Evolutionary conservation across 1,140 invertebrate species (phyloP), one percentile per base, ranked within the genome.

Genomic region (Muscidifurax raptorellus): DNA sequence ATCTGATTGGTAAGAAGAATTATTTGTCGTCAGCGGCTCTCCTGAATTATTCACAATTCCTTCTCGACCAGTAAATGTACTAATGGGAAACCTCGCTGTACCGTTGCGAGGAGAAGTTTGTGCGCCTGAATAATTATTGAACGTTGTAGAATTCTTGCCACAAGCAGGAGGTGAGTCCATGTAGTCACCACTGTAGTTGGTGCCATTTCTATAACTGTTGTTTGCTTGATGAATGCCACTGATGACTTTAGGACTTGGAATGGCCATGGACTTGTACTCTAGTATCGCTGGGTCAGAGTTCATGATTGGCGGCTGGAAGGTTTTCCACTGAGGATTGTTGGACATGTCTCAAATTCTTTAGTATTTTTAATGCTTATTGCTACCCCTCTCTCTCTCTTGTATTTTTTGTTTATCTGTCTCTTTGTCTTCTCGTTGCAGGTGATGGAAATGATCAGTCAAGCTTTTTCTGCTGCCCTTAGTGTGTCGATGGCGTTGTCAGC

Each of bases 241-340:
- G 72, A 90, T 90, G 80, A 89, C 89, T 86, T 92, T 93, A 77
- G 90, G 88, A 88, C 90, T 93, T 84, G 91, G 90, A 91, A 94
- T 92, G 86, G 94, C 93, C 94, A 95, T 94, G 90, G 95, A 93
- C 91, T 95, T 95, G 91, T 95, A 96, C 89, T 96, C 95, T 89
- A 96, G 93, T 92, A 96, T 96, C 92, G 95, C 95, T 89, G 95
- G 95, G 92, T 96, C 95, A 91, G 96, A 95, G 92, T 95, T 95
- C 93, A 95, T 94, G 90, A 94, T 93, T 95, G 96, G 96, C 96
- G 97, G 96, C 95, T 97, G 96, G 96, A 97, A 97, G 92, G 95
- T 95, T 94, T 97, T 97, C 97, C 97, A 97, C 96, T 97, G 96
- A 96, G 96, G 96, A 96, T 96, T 96, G 93, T 94, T 96, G 91